Base-by-base conservation (phyloP, 2,888 invertebrate species). In the Hemistola chrysoprasaria region DNA sequence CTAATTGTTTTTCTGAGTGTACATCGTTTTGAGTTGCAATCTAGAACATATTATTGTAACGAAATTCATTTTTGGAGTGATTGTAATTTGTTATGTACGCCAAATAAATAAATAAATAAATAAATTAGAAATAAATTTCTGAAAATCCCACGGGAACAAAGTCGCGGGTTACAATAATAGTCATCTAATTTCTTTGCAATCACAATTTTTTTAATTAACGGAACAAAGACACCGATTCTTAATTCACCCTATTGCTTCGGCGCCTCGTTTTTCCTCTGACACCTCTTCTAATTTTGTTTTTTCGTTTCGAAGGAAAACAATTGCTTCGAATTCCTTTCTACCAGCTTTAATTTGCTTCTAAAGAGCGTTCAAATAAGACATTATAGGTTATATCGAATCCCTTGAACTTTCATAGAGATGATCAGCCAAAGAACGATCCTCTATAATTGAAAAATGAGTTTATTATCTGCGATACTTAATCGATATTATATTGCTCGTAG, bases 271-370 rank as follows among this genome's bases (percentile, higher is more conserved):
- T 46, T 32, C 33, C n/a, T 26, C 37, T 35, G 28, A 40, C 24
- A 22, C 20, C 10, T 16, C 40, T 10, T 6, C 8, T 35, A 16
- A 16, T 24, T 6, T 16, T 9, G 10, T 28, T 29, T 37, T 22
- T 25, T 27, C 33, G 37, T 44, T 53, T 36, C 45, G 11, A 36
- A 41, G 38, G 47, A 52, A 61, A 61, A 58, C 47, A 61, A 68
- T 59, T 56, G 56, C 51, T 41, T 44, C 34, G 40, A 57, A 65
- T 69, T 67, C 56, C 60, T 60, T 65, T 67, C 61, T 62, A 47
- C 57, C 50, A 56, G 56, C 58, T 65, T 68, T 64, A 71, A 76
- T 76, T 75, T 63, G 66, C 66, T 71, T 71, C 59, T 65, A 67
- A 63, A 66, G 62, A 66, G 37, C 16, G 16, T 16, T 16, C 16